Percentiles rank a stretch among this genome's conserved stretches.
These are phyloP conservation scores for Mastomys natalensis DNA, from an alignment of 2,113 vertebrate species.

Conservation along the genomic window DNA sequence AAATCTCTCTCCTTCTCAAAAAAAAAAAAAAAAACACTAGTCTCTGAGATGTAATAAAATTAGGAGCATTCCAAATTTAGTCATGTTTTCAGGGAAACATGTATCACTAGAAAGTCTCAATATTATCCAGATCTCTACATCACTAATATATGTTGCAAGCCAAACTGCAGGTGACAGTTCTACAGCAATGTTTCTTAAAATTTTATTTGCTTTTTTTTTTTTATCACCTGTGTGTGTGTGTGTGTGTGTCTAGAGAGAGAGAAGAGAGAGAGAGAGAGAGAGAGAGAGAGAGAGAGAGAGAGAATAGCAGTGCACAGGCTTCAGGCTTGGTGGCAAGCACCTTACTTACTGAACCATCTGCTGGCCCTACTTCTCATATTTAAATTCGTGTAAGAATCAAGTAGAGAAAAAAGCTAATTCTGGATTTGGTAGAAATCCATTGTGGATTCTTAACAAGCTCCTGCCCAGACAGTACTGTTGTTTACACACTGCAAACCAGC, in stretches of 20 bases:
- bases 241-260: too few species aligned
- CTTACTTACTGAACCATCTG: not conserved
- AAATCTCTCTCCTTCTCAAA: not conserved
- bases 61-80: not conserved
- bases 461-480: not conserved
- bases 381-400: conserved; percentile 24
- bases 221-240: not conserved
- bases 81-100: conserved; percentile 20
- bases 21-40: too few species aligned
- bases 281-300: too few species aligned
- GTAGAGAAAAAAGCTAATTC: not conserved
- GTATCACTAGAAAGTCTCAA: not conserved
- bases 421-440: not conserved
- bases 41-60: conserved; percentile 19
- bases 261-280: too few species aligned
- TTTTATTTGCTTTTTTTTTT: not conserved
- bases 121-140: not conserved
- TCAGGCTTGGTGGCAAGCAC: not conserved
- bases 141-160: conserved; percentile 24
- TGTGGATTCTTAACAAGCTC: not conserved
- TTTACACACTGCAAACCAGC: not conserved
- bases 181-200: not conserved
- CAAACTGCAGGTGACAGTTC: not conserved
- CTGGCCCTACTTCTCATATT: not conserved
- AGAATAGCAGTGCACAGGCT: not conserved